phyloP scores from a whole-genome alignment of 2,797 vertebrate genomes.

The Pseudochaenichthys georgianus region DNA sequence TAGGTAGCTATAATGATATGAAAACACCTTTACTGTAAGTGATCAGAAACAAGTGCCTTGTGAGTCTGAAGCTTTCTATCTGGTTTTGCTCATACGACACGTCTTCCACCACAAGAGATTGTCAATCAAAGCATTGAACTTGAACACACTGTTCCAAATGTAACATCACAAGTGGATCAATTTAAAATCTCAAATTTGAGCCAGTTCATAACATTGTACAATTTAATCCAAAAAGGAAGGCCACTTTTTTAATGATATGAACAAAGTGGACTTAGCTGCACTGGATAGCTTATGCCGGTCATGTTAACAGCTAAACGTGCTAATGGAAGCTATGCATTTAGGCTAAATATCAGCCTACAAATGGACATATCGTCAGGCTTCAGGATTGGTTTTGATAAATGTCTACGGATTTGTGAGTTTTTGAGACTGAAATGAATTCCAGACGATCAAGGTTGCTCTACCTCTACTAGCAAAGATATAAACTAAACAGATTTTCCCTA shows the following conservation, averaged over 20 bases:
- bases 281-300: background rate
- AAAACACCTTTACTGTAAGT: background rate
- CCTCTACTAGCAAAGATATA: no score
- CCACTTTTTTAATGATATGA: background rate
- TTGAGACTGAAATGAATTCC: background rate
- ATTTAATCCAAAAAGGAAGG: background rate
- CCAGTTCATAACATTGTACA: background rate
- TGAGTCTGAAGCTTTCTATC: background rate
- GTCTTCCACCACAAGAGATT: background rate
- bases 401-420: background rate
- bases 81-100: background rate
- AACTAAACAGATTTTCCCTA: background rate
- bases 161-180: background rate
- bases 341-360: background rate
- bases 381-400: background rate
- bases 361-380: background rate
- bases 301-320: background rate
- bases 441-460: background rate
- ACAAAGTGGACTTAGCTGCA: background rate
- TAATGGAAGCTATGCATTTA: background rate
- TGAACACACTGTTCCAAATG: background rate
- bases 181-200: background rate
- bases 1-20: background rate
- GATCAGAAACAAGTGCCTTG: background rate
- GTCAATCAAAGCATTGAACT: background rate